Conservation (phyloP, 1,140 invertebrate genomes). For the Bacillus rossius region DNA sequence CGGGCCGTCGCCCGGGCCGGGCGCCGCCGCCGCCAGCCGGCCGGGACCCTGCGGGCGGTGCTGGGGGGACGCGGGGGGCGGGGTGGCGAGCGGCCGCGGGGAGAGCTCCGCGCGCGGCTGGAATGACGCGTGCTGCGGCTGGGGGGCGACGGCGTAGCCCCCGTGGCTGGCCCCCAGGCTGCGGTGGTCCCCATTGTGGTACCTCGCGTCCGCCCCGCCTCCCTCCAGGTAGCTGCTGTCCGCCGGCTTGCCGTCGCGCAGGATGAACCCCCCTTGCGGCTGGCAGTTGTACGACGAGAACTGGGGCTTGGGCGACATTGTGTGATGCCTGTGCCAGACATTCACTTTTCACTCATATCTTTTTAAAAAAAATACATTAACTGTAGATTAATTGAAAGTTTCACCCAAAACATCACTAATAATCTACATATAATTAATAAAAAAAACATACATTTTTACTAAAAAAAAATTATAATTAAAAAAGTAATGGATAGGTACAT, state of each 20-base stretch:
- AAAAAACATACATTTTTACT: no score
- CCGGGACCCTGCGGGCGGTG: slow-evolving; percentile 41
- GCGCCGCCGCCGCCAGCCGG: slow-evolving; percentile 39
- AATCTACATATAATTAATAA: no score
- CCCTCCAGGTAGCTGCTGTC: background rate
- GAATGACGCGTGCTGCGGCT: slow-evolving; percentile 9
- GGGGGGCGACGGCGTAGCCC: background rate
- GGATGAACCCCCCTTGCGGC: slow-evolving; percentile 17
- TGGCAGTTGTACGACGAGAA: slow-evolving; percentile 10
- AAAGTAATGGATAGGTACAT: no score
- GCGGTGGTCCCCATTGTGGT: slow-evolving; percentile 17
- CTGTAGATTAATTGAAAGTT: no score
- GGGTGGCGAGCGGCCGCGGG: background rate
- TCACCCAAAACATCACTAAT: no score
- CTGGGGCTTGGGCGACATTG: background rate
- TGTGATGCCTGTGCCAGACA: background rate
- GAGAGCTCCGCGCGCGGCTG: slow-evolving; percentile 4
- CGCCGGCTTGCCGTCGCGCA: slow-evolving; percentile 19
- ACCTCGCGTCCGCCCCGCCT: slow-evolving; percentile 3
- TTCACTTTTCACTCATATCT: no score
- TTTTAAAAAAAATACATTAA: no score
- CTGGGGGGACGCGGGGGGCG: slow-evolving; percentile 10
- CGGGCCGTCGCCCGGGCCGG: background rate
- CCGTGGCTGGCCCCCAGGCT: slow-evolving; percentile 9
- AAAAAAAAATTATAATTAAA: no score